phyloP scores from a whole-genome alignment of 2,797 vertebrate species.

The Lerista edwardsae region DNA sequence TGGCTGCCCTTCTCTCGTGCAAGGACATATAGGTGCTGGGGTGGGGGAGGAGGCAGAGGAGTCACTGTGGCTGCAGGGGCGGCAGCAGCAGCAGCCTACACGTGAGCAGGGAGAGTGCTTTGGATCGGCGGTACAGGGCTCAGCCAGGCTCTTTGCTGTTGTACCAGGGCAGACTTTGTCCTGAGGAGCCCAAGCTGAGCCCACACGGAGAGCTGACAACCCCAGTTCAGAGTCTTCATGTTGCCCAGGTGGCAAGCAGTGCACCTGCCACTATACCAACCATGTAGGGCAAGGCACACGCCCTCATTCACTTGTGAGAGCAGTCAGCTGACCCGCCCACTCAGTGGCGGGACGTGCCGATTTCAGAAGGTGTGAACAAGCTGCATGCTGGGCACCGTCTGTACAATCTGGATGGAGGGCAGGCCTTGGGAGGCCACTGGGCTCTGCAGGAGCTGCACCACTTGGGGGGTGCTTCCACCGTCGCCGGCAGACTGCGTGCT shows the following conservation, averaged over 20 bases:
- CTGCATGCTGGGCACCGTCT: constrained; percentile 84
- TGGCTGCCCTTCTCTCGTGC: background rate
- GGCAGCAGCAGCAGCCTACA: constrained; percentile 15
- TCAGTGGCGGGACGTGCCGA: background rate
- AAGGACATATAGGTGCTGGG: background rate
- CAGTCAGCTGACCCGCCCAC: background rate
- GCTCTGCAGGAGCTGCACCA: constrained; percentile 83
- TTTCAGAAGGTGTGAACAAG: constrained; percentile 82
- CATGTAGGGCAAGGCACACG: background rate
- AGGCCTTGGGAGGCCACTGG: constrained; percentile 78
- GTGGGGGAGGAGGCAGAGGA: background rate
- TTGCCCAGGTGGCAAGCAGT: background rate
- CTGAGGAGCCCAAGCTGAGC: background rate
- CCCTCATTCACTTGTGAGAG: background rate
- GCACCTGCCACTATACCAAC: background rate
- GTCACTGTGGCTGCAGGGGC: constrained; percentile 19
- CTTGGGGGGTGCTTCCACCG: constrained; percentile 64
- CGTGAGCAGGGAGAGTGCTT: constrained; percentile 3
- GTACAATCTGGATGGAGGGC: constrained; percentile 76
- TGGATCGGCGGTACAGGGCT: background rate
- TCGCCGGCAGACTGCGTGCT: background rate
- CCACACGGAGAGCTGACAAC: background rate
- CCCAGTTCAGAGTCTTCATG: background rate
- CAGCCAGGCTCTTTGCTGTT: background rate
- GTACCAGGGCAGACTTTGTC: background rate